Conservation (phyloP, 1,140 invertebrate genomes). For the Drosophila neocordata region DNA sequence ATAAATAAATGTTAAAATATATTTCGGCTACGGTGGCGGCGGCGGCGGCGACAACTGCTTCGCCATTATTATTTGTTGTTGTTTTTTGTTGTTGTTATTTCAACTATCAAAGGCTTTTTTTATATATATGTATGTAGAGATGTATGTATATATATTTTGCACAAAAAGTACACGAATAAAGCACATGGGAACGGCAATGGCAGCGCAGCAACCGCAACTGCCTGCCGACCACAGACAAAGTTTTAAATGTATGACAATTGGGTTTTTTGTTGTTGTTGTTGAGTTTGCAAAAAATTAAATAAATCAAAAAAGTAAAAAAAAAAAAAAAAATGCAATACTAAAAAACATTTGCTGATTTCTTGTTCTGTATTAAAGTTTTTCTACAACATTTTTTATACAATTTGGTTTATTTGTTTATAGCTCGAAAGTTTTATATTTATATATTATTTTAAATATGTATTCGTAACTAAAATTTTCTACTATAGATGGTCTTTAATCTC, state of each 20-base stretch:
- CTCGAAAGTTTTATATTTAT: constrained; percentile 30
- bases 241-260: constrained; percentile 56
- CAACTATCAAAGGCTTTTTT: constrained; percentile 66
- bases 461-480: not conserved
- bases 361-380: constrained; percentile 40
- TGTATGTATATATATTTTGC: not conserved
- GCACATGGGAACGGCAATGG: constrained; percentile 22
- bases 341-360: constrained; percentile 31
- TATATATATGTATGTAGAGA: too few relatives aligned
- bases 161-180: constrained; percentile 12
- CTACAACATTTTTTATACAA: constrained; percentile 40
- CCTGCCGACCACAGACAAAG: constrained; percentile 43
- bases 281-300: constrained; percentile 44
- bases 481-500: too few relatives aligned
- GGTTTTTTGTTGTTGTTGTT: constrained; percentile 13
- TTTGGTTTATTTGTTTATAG: constrained; percentile 56
- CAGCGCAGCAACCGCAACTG: constrained; percentile 19
- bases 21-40: constrained; percentile 46
- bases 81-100: constrained; percentile 42
- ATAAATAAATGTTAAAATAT: constrained; percentile 78
- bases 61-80: constrained; percentile 53
- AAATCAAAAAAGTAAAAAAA: constrained; percentile 53
- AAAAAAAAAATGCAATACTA: constrained; percentile 22
- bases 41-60: constrained; percentile 10
- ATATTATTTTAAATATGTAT: not conserved